Evolutionary conservation across 2,797 vertebrate genomes (phyloP).

Genomic region (Sternarchorhynchus goeldii): DNA sequence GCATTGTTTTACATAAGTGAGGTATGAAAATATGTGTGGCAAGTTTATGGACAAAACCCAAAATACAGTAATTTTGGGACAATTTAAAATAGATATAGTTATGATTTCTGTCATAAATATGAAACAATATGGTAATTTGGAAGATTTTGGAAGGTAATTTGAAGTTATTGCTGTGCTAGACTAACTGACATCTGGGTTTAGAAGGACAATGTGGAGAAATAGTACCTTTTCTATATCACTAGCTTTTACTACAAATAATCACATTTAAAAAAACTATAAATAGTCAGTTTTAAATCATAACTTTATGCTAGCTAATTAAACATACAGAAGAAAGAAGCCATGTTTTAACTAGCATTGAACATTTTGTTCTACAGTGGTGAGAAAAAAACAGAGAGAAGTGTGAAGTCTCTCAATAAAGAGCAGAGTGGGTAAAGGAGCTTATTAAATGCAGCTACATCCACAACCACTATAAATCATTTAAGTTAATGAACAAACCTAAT

Average conservation of each 20-base stretch:
- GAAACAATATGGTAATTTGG: conserved; percentile 29
- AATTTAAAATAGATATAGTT: not conserved
- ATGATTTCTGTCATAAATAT: conserved; percentile 19
- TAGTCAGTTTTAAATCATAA: conserved; percentile 46
- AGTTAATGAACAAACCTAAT: conserved; percentile 37
- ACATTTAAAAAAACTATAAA: conserved; percentile 53
- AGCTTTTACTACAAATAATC: conserved; percentile 61
- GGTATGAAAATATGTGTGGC: not conserved
- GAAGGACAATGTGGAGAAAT: conserved; percentile 59
- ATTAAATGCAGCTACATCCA: conserved; percentile 2
- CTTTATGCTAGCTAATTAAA: conserved; percentile 57
- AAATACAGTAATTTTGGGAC: not conserved
- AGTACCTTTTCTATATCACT: conserved; percentile 62
- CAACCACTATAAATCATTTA: conserved; percentile 29
- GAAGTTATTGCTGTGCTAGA: conserved; percentile 62
- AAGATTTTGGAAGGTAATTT: not conserved
- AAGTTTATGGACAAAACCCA: not conserved
- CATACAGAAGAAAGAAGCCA: conserved; percentile 12
- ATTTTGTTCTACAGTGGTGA: not conserved
- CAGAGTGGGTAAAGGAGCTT: conserved; percentile 7
- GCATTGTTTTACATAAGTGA: not conserved
- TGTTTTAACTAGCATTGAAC: conserved; percentile 30
- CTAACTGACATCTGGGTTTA: conserved; percentile 70
- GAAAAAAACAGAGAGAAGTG: not conserved
- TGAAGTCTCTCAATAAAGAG: not conserved